phyloP scores from a whole-genome alignment of 2,888 invertebrate species.

The Hemaris fuciformis region DNA sequence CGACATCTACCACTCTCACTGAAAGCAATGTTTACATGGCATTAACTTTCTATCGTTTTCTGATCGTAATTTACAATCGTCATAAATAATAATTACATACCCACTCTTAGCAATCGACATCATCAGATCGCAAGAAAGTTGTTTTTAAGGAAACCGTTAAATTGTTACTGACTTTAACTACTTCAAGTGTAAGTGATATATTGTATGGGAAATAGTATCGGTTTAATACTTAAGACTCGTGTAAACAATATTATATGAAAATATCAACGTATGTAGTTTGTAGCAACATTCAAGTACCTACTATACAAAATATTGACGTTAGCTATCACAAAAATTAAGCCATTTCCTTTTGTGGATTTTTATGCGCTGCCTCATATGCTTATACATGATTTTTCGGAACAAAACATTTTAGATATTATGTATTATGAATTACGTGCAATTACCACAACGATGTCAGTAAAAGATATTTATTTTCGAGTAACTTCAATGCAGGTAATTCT shows the following conservation, averaged over 20 bases:
- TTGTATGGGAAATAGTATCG: neutral
- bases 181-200: neutral
- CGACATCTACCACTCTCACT: neutral
- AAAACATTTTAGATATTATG: too few relatives aligned
- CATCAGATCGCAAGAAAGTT: neutral
- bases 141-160: neutral
- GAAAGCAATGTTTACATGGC: neutral
- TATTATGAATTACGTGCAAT: too few relatives aligned
- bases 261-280: too few relatives aligned
- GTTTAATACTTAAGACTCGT: neutral
- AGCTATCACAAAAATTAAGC: too few relatives aligned
- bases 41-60: constrained; percentile 5
- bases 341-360: too few relatives aligned
- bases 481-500: neutral
- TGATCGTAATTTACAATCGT: constrained; percentile 19
- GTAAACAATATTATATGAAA: too few relatives aligned
- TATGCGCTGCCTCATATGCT: too few relatives aligned
- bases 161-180: neutral
- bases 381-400: too few relatives aligned
- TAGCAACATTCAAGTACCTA: too few relatives aligned
- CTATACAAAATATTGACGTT: too few relatives aligned
- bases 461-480: too few relatives aligned
- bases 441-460: too few relatives aligned
- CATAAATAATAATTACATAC: constrained; percentile 27
- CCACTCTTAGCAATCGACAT: constrained; percentile 18